Conservation (phyloP, 2,113 vertebrate genomes). For the Papio anubis region DNA sequence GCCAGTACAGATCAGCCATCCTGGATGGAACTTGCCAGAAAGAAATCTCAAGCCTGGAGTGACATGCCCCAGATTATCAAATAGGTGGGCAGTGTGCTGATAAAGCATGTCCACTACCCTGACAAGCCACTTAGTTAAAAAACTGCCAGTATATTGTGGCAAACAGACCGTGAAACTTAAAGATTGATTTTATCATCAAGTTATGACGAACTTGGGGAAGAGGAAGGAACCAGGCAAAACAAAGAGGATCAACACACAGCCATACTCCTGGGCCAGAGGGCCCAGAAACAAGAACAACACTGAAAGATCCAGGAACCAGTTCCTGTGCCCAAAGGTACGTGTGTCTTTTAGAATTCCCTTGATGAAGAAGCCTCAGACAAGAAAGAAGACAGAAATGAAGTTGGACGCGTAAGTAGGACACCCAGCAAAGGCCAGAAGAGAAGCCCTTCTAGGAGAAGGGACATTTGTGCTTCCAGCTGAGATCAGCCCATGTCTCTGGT, state of each 20-base stretch:
- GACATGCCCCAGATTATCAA: constrained; percentile 91
- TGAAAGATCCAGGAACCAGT: not conserved
- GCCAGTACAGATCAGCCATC: constrained; percentile 87
- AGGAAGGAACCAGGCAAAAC: not conserved
- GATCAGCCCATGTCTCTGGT: not conserved
- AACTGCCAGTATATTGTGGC: constrained; percentile 68
- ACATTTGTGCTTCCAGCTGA: not conserved
- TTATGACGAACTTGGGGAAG: constrained; percentile 38
- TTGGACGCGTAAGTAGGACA: not conserved
- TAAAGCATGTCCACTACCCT: not conserved
- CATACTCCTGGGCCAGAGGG: not conserved
- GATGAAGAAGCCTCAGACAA: not conserved
- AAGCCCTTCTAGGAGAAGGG: not conserved
- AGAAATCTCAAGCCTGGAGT: constrained; percentile 98
- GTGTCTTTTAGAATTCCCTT: not conserved
- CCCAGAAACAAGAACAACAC: constrained; percentile 3
- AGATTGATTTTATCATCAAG: constrained; percentile 67
- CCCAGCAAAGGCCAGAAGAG: not conserved
- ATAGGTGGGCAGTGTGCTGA: constrained; percentile 62
- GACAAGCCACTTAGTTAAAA: constrained; percentile 53
- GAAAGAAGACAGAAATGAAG: not conserved
- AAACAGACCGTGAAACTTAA: constrained; percentile 59
- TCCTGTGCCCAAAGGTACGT: not conserved
- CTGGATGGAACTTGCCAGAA: constrained; percentile 98
- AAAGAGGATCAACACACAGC: not conserved